A percentile compares a stretch with the other conserved stretches of the same genome.
These are phyloP conservation scores for Lacerta agilis DNA, from an alignment of 2,797 vertebrate species.

Conservation along the genomic window DNA sequence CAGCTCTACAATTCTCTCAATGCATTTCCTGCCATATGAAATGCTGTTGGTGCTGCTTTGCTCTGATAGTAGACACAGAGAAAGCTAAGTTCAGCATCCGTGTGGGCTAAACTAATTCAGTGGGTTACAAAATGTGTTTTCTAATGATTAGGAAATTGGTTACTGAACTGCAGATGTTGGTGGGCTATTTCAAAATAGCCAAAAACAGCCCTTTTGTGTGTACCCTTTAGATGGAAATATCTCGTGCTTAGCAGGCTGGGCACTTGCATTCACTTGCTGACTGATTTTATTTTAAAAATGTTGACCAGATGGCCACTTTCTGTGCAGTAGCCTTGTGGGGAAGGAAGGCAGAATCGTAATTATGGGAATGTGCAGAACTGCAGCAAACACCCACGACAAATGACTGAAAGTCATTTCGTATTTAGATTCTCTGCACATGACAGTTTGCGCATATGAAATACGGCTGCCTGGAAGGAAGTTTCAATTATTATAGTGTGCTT, in stretches of 20 bases:
- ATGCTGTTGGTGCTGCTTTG: background rate
- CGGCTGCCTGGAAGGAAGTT: constrained; percentile 60
- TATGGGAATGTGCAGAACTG: background rate
- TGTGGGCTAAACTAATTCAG: constrained; percentile 47
- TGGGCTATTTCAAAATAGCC: background rate
- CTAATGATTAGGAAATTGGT: constrained; percentile 43
- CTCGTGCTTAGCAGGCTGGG: constrained; percentile 18
- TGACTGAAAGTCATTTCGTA: constrained; percentile 20
- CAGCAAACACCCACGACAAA: constrained; percentile 14
- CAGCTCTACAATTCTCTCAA: background rate
- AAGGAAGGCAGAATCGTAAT: background rate
- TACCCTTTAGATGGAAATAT: background rate
- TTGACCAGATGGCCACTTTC: constrained; percentile 56
- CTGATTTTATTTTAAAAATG: constrained; percentile 44
- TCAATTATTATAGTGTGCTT: constrained; percentile 44
- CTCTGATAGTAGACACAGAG: constrained; percentile 1
- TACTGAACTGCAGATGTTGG: constrained; percentile 50
- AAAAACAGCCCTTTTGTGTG: constrained; percentile 31
- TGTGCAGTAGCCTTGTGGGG: constrained; percentile 11
- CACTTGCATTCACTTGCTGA: constrained; percentile 3
- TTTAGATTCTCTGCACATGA: constrained; percentile 48
- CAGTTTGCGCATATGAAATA: constrained; percentile 40
- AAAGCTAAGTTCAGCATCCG: constrained; percentile 16
- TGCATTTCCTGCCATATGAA: background rate
- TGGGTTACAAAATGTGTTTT: constrained; percentile 49